Evolutionary conservation across 35 echinoderm and acorn worm genomes (phyloP), one percentile per base, ranked within the genome.

Genomic region (Holothuria glaberrima): DNA sequence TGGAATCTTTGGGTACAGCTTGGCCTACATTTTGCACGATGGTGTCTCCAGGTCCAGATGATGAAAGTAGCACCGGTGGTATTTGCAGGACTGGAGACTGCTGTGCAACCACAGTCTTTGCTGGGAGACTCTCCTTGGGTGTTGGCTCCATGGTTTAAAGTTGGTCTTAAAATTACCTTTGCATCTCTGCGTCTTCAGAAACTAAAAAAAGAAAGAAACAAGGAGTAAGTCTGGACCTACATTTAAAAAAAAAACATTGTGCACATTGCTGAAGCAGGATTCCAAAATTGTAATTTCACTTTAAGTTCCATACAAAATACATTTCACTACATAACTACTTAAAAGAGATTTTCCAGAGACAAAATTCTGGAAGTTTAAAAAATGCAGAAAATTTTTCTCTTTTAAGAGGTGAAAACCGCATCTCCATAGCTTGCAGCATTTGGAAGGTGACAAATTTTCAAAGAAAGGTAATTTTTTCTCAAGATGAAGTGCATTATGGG

Each of bases 41-140:
- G 7, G n/a, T 83, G 12, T 83, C 79, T 7, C 34, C 36, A 41
- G 72, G 36, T 34, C 72, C 19, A 25, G 63, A 75, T 83, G 48
- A 12, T 25, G 48, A 83, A 17, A 83, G 72, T 21, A 76, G 16
- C 72, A 83, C 58, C 58, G 48, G 48, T 83, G 79, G 79, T 30
- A 83, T 83, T 12, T 83, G 79, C 30, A 59, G 58, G 48, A 83
- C 58, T 10, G n/a, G 48, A 9, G 79, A 61, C 22, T 30, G 79
- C 79, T 83, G 79, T 28, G 79, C 26, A 34, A 58, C 56, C 7
- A 57, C 79, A 30, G 79, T 27, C 41, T 83, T 83, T 16, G 48
- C 38, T 13, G 48, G 48, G 56, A 27, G 48, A 28, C 41, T 83
- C 48, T 83, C 79, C 79, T 83, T 58, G 25, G 50, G 24, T 30